Base-by-base conservation (phyloP, 2,113 vertebrate species). In the Alouatta palliata region DNA sequence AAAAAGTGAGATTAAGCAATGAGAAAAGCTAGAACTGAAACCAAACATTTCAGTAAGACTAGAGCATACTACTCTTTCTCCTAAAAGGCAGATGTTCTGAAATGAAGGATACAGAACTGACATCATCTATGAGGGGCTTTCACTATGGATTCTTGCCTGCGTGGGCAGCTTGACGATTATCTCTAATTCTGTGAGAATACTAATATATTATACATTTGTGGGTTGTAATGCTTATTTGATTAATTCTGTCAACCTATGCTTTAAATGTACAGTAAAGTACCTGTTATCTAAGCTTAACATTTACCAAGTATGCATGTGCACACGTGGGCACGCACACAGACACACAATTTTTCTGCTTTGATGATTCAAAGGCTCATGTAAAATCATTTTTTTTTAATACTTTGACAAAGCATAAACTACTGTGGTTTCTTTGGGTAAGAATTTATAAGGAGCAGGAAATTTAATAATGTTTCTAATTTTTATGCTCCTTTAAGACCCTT, bases 211-310 rank as follows among this genome's bases (percentile, higher is more conserved):
- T 17, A 95, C 66, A 84, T 85, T 10, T 83, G 80, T 80, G 87
- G 56, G 73, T 52, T 93, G 6, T 82, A 91, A 87, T 82, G 70
- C 76, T 91, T 82, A 95, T 70, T 94, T 77, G 79, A 73, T 93
- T 89, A 91, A 95, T 92, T 91, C 58, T 97, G 82, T 95, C 90
- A 86, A 82, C 27, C 19, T 52, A n/a, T 58, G 35, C 80, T 91
- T 93, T 82, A 82, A 90, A 92, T 70, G 66, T 68, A 85, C 2
- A 80, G 77, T 49, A 76, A 93, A 96, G 14, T 47, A 47, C 54
- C 40, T 70, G 21, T 71, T 90, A 58, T 90, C 52, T 92, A 92
- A 87, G 71, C 27, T 12, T 35, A 56, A 56, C 8, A 49, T 86
- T 71, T 95, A 64, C 68, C 52, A 64, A 52, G 12, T 47, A 47